A percentile compares a stretch with the other conserved stretches of the same genome.
Evolutionary conservation across 2,888 invertebrate species (phyloP).

Genomic region (Hirtodrosophila trivittata): DNA sequence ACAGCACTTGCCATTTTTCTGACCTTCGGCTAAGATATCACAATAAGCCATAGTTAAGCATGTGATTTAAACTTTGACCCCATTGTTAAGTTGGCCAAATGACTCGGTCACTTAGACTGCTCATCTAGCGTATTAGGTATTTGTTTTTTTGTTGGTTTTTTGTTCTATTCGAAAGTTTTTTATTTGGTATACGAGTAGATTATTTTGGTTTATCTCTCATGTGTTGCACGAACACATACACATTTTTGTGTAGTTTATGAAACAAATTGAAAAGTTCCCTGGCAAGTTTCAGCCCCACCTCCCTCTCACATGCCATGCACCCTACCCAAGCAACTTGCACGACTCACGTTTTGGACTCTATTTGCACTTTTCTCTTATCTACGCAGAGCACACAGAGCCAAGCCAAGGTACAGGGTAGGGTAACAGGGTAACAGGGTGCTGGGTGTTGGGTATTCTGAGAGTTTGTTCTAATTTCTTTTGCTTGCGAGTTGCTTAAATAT

Average conservation of each 20-base stretch:
- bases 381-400: conserved; percentile 15
- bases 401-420: no score
- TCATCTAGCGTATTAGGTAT: not conserved
- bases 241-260: conserved; percentile 34
- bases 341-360: conserved; percentile 62
- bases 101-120: no score
- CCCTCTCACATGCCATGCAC: no score
- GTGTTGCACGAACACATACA: conserved; percentile 25
- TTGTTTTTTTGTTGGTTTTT: conserved; percentile 9
- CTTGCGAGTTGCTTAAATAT: conserved; percentile 71
- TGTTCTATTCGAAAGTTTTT: not conserved
- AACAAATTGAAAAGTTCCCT: conserved; percentile 52
- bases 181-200: conserved; percentile 18
- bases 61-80: no score
- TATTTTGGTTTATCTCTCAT: conserved; percentile 35
- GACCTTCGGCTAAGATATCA: no score
- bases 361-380: conserved; percentile 74
- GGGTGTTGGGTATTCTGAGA: conserved; percentile 40
- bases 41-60: no score
- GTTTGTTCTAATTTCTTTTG: conserved; percentile 68
- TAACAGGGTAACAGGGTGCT: conserved; percentile 11
- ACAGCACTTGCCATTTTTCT: no score
- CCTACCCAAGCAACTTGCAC: not conserved
- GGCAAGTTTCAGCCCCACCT: no score
- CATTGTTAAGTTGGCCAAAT: no score